Evolutionary conservation across 2,888 invertebrate species (phyloP).

Genomic region (Latheticus oryzae): DNA sequence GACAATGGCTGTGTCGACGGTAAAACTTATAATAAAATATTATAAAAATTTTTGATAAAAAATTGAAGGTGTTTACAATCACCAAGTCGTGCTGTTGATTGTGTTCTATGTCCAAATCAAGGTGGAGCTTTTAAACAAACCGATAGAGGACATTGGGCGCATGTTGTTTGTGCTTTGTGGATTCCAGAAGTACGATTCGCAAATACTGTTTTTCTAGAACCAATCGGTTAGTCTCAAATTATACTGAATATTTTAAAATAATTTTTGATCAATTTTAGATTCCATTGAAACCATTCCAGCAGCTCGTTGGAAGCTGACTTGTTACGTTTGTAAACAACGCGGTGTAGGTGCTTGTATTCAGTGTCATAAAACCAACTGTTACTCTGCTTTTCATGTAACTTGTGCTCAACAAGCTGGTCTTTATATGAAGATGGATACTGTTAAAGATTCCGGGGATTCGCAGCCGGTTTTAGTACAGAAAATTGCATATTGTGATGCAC

Average conservation of each 20-base stretch:
- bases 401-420: constrained; percentile 97
- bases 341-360: constrained; percentile 97
- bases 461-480: constrained; percentile 90
- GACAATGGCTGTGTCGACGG: constrained; percentile 94
- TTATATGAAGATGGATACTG: constrained; percentile 97
- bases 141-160: constrained; percentile 95
- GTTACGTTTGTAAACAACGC: constrained; percentile 95
- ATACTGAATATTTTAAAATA: neutral
- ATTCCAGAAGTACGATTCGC: constrained; percentile 98
- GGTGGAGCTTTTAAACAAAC: constrained; percentile 99
- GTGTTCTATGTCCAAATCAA: constrained; percentile 97
- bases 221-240: constrained; percentile 74
- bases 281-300: constrained; percentile 96
- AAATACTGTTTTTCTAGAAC: constrained; percentile 97
- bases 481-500: constrained; percentile 95
- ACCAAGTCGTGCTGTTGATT: constrained; percentile 95
- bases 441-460: constrained; percentile 69
- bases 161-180: constrained; percentile 99
- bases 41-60: neutral
- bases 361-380: constrained; percentile 96
- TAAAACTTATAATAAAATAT: constrained; percentile 31
- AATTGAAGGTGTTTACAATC: constrained; percentile 87
- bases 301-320: constrained; percentile 95
- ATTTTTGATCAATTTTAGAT: constrained; percentile 74
- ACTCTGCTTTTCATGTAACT: constrained; percentile 98